Evolutionary conservation across 2,888 invertebrate genomes (phyloP).

Genomic region (Luperina nickerlii): DNA sequence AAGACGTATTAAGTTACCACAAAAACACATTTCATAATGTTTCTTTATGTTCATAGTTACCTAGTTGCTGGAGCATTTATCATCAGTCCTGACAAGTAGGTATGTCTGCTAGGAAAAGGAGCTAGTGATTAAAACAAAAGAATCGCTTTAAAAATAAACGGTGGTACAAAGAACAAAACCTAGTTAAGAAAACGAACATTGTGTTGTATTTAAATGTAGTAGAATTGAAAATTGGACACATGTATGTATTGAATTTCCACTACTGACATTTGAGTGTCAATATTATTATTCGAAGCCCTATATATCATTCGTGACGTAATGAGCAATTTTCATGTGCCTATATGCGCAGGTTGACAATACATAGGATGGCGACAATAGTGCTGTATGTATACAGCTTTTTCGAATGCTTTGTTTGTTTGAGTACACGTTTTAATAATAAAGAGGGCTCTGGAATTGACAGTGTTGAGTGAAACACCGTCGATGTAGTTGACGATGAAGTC

Average conservation of each 20-base stretch:
- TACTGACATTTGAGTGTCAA: slow-evolving; percentile 28
- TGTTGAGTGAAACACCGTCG: slow-evolving; percentile 71
- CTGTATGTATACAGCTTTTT: slow-evolving; percentile 79
- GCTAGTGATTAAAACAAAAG: slow-evolving; percentile 23
- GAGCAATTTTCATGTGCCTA: slow-evolving; percentile 53
- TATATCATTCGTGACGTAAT: slow-evolving; percentile 64
- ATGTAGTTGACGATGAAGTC: slow-evolving; percentile 70
- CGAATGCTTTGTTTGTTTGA: slow-evolving; percentile 68
- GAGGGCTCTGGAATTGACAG: slow-evolving; percentile 68
- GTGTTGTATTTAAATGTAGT: slow-evolving; percentile 10
- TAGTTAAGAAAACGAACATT: slow-evolving; percentile 5
- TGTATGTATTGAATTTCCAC: slow-evolving; percentile 11
- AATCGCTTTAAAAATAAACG: slow-evolving; percentile 14
- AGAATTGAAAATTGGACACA: slow-evolving; percentile 37
- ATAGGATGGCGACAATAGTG: slow-evolving; percentile 67
- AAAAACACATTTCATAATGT: slow-evolving; percentile 50
- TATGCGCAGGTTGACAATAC: slow-evolving; percentile 56
- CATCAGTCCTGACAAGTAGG: slow-evolving; percentile 25
- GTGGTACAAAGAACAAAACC: background rate
- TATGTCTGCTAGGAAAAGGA: slow-evolving; percentile 4
- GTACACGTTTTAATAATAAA: slow-evolving; percentile 71
- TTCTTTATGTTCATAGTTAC: slow-evolving; percentile 23
- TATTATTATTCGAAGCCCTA: slow-evolving; percentile 54
- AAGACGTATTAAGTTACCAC: slow-evolving; percentile 43
- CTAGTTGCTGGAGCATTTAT: slow-evolving; percentile 35